Base-by-base conservation (phyloP, 2,888 invertebrate species). In the Drosophila formosana region DNA sequence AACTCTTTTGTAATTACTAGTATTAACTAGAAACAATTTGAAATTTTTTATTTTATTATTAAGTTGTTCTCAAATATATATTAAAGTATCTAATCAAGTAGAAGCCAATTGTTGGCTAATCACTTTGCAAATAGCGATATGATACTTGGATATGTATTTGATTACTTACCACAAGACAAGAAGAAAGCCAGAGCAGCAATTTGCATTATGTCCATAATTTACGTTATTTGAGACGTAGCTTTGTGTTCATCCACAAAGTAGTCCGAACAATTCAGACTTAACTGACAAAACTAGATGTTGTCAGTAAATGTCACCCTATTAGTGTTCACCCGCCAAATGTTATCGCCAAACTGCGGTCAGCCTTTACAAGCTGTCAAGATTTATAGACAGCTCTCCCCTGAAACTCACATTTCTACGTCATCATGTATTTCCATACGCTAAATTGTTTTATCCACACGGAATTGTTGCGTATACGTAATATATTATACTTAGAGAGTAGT, bases 311-410 rank as follows among this genome's bases (percentile, higher is more conserved):
- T 34, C 30, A 13, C 13, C 1, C 43, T 9, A 18, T 61, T 30
- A 23, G 51, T 43, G 79, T 68, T 75, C 51, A 66, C 66, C 68
- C 78, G 70, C 64, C 79, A 72, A 83, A 66, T 70, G 89, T 72
- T 72, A 71, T 69, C 62, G 63, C 64, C 66, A 78, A 84, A 83
- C 89, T 88, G 79, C 72, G 82, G 72, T 72, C 71, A 66, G 50
- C 60, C 34, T 53, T 41, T 30, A 49, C 13, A 52, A 56, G 53
- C 41, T 56, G 52, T 49, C 41, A 50, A 57, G 56, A 83, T 87
- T 88, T 88, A 88, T 88, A 88, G n/a, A 9, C 51, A 37, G 13
- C 26, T 39, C 26, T 25, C 28, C 18, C 11, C 39, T 34, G 34
- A 30, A 55, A 30, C 23, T 43, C 8, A 45, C 23, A 9, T n/a